Evolutionary conservation across 2,888 invertebrate genomes (phyloP), one percentile per base, ranked within the genome.

Genomic region (Alloplasta piceator): DNA sequence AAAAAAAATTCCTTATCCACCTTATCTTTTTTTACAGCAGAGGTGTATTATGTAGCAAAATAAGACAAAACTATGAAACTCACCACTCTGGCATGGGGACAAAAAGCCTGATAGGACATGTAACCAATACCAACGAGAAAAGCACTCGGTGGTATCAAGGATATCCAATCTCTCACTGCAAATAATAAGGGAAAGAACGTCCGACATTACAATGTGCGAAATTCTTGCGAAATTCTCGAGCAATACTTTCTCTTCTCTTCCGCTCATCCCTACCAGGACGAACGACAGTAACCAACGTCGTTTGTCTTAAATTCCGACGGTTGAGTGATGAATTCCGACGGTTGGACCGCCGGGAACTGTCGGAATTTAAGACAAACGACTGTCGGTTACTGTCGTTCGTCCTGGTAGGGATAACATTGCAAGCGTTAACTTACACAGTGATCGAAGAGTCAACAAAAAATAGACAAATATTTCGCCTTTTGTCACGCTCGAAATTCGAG

Each of bases 141-240:
- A 2, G 96, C 95, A 39, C 96, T 96, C 71, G 98, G 97, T 50
- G 98, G 98, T 70, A 98, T 92, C 56, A 98, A 93, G 10, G 95
- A 93, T 12, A 96, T 86, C 97, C 97, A 98, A 89, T 98, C 98
- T 90, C 93, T 95, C 78, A 97, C 97, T 98, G 93, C 83, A 95
- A 95, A 84, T 85, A 86, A 85, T 72, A 12, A 74, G 52, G 77
- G 26, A 64, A 50, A 39, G 72, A 74, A 61, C 36, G 26, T 41
- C 14, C 16, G 26, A 46, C 10, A 52, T 78, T 72, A 72, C 56
- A 10, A 39, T 4, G 41, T n/a, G 41, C 64, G 36, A 77, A 48
- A n/a, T 58, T 71, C 10, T 16, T 12, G 55, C 6, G 61, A 68
- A 14, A n/a, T 4, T 10, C 48, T 5, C 48, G 48, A n/a, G 48